Base-by-base conservation (phyloP, 2,797 vertebrate genomes). In the Gallinago stenura region DNA sequence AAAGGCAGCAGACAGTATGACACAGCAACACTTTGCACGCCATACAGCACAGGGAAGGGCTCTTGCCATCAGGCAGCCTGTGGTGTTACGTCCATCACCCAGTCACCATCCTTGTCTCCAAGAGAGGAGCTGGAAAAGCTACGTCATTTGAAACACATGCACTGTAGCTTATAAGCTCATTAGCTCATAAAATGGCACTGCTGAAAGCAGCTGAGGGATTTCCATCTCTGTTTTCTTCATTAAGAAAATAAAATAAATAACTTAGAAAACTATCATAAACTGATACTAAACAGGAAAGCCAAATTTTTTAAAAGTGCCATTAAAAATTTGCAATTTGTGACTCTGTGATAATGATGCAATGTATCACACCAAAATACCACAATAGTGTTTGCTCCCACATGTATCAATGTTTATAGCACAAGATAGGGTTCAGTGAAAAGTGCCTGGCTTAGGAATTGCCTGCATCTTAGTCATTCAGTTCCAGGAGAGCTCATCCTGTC, bases 1-100 rank as follows among this genome's bases (percentile, higher is more conserved):
- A 92, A 88, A 94, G 87, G 25, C 80, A 92, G 69, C 56, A 89
- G 68, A 76, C 28, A n/a, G 65, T 33, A 86, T 46, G 78, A 91
- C 39, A 72, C 25, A 4, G 5, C 10, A 37, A 71, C 35, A 66
- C 15, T 8, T 33, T 72, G 14, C 0, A 0, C 48, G 43, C 30
- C 7, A 2, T 65, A 51, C 15, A 66, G 57, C 16, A 68, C 16
- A 85, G 43, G 66, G 43, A 84, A 81, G 77, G 58, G 41, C 37
- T 73, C 28, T 60, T 0, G 0, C 13, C 48, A 15, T 69, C 51
- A 89, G 71, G 41, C 9, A 65, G 13, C 13, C 51, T 1, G 0
- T 41, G 39, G 20, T 58, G 26, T 3, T 57, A 7, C 62, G 31
- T 54, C 85, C 41, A 37, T 73, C 0, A 1, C 50, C 39, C 68